Evolutionary conservation across 2,113 vertebrate species (phyloP), one percentile per base, ranked within the genome.

Genomic region (Passer domesticus): DNA sequence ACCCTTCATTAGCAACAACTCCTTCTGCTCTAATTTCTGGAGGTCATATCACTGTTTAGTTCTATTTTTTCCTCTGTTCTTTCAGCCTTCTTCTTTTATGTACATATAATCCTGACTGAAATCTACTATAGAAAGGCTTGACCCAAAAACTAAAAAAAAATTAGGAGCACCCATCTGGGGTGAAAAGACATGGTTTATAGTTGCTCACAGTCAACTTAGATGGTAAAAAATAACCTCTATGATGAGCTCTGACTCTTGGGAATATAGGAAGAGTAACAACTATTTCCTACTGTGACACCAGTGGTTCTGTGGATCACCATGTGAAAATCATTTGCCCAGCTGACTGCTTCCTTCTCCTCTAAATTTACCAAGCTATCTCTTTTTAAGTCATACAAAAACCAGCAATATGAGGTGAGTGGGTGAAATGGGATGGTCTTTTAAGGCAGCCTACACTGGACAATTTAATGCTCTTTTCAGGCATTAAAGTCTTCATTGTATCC

Each of bases 161-260:
- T 58, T 69, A 94, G 44, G 58, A 93, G 49, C 88, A 95, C 73
- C 85, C 90, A 96, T 92, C 90, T 95, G 90, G 83, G 95, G 80
- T 94, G 93, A 95, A 95, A 95, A 93, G 49, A 72, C 7, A 13
- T 22, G 25, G 25, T 28, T 92, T 90, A 33, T 56, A 64, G 63
- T 33, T 83, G 60, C 49, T 81, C 0, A 1, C 30, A 56, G 60
- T 83, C 90, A 87, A 88, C 50, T 87, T 70, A 83, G 55, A 41
- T n/a, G 28, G 39, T 33, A 74, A 86, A 79, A 94, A 91, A 77
- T 55, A 80, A 64, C 23, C 4, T 90, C 16, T 80, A 10, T 25
- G 25, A 83, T 91, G 39, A 90, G 62, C 43, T 87, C 35, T 85
- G 46, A 21, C 23, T 67, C 55, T 85, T 2, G 0, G 43, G 24